A percentile compares a stretch with the other conserved stretches of the same genome.
Evolutionary conservation across 2,888 invertebrate genomes (phyloP).

Genomic region (Drosophila anceps): DNA sequence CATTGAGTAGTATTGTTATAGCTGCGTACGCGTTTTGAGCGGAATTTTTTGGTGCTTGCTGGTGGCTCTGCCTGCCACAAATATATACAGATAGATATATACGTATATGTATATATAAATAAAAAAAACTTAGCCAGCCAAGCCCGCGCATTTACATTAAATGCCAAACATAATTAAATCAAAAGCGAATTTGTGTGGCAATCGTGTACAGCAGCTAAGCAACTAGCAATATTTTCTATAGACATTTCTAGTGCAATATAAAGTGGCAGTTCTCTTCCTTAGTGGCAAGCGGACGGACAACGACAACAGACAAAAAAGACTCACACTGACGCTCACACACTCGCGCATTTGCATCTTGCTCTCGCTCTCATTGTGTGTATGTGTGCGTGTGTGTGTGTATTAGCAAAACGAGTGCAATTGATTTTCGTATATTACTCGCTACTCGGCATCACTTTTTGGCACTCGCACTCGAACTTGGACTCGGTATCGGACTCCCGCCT

Average conservation of each 20-base stretch:
- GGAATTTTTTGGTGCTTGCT: constrained; percentile 39
- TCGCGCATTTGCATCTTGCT: constrained; percentile 15
- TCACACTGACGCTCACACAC: constrained; percentile 48
- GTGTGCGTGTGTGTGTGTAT: constrained; percentile 48
- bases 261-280: constrained; percentile 8
- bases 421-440: constrained; percentile 52
- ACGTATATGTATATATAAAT: constrained; percentile 6
- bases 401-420: constrained; percentile 67
- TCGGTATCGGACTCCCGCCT: constrained; percentile 31
- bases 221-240: constrained; percentile 33
- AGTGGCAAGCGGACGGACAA: constrained; percentile 23
- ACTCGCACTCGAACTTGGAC: constrained; percentile 24
- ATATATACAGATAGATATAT: too few relatives aligned
- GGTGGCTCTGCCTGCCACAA: constrained; percentile 35
- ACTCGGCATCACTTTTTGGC: constrained; percentile 34
- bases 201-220: neutral
- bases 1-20: constrained; percentile 50
- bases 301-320: constrained; percentile 49
- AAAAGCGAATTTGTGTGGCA: constrained; percentile 6
- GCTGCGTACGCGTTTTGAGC: constrained; percentile 64
- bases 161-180: constrained; percentile 23
- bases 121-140: constrained; percentile 13
- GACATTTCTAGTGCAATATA: constrained; percentile 34
- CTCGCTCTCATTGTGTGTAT: constrained; percentile 8
- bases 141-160: constrained; percentile 49